Evolutionary conservation across 2,888 invertebrate species (phyloP), one percentile per base, ranked within the genome.

Genomic region (Deilephila elpenor): DNA sequence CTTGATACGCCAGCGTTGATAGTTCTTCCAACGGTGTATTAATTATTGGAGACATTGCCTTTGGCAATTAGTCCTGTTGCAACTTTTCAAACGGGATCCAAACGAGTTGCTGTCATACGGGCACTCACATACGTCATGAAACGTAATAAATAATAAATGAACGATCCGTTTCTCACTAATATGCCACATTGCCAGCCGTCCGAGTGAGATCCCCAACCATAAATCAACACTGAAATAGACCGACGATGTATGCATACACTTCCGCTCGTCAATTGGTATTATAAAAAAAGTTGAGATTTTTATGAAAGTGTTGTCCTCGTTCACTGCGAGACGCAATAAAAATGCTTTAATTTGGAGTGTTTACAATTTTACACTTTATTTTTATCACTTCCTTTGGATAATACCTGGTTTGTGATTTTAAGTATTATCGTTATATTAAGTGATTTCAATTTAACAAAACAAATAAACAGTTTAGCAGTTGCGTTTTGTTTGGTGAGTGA

Each of bases 211-310:
- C 86, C 85, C 82, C 80, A 80, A 83, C 79, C 88, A 91, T 93
- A 92, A 92, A 93, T 93, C 92, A 93, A 89, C 85, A 86, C 92
- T 84, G 87, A 93, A 93, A 93, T 93, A 93, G 92, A 92, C 84
- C 83, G 87, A 86, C 88, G 85, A 82, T 81, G 84, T 84, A 83
- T 83, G 78, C 80, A 76, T 78, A 83, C 83, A 88, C 85, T 89
- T 93, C 93, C 93, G 92, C 86, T 90, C 89, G 85, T 90, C 90
- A 90, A 86, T 86, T 84, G 78, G 79, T 82, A 86, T 85, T 84
- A 83, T 83, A 73, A 85, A 90, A 88, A 90, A 87, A 85, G 83
- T 85, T 86, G 83, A 84, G 84, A 84, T 83, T 83, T 86, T 88
- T 85, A 86, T 85, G 82, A 84, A 89, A 87, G 83, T 80, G 80